A percentile compares a stretch with the other conserved stretches of the same genome.
Conservation (phyloP, 2,113 vertebrate species). For the Proterorhinus semilunaris region DNA sequence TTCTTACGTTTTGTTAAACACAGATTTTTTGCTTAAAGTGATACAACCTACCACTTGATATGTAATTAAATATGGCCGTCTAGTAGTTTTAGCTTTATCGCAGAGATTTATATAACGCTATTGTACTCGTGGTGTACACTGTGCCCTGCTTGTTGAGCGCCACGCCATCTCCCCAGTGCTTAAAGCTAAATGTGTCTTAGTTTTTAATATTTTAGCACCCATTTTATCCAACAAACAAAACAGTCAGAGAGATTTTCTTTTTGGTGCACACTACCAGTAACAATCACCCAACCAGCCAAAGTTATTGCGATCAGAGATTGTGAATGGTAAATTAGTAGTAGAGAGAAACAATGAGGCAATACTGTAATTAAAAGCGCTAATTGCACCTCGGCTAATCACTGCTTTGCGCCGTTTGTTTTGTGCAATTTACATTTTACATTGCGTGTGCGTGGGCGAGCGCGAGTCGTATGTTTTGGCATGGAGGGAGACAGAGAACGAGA, state of each 20-base stretch:
- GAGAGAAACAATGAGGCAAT: constrained; percentile 60
- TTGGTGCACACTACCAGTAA: constrained; percentile 8
- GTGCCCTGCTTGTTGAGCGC: constrained; percentile 28
- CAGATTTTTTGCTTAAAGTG: constrained; percentile 59
- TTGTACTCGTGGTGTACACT: constrained; percentile 47
- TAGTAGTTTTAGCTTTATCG: constrained; percentile 55
- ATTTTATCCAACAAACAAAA: constrained; percentile 20
- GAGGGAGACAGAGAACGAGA: constrained; percentile 9
- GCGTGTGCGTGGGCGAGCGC: constrained; percentile 19
- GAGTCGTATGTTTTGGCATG: constrained; percentile 26
- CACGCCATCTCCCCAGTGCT: constrained; percentile 26
- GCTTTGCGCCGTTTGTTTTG: constrained; percentile 52
- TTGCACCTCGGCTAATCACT: constrained; percentile 68
- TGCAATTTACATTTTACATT: constrained; percentile 52
- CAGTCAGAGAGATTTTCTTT: constrained; percentile 20
- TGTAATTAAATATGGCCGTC: constrained; percentile 53
- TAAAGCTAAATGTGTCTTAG: constrained; percentile 22
- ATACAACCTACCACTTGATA: constrained; percentile 37
- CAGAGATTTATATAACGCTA: constrained; percentile 62
- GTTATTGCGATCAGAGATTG: constrained; percentile 52
- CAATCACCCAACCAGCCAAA: constrained; percentile 49
- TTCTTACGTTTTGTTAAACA: constrained; percentile 72
- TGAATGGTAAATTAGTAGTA: constrained; percentile 65
- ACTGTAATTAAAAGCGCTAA: constrained; percentile 61
- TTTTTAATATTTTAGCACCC: constrained; percentile 46